phyloP scores from a whole-genome alignment of 2,113 vertebrate genomes.

The Bos javanicus region DNA sequence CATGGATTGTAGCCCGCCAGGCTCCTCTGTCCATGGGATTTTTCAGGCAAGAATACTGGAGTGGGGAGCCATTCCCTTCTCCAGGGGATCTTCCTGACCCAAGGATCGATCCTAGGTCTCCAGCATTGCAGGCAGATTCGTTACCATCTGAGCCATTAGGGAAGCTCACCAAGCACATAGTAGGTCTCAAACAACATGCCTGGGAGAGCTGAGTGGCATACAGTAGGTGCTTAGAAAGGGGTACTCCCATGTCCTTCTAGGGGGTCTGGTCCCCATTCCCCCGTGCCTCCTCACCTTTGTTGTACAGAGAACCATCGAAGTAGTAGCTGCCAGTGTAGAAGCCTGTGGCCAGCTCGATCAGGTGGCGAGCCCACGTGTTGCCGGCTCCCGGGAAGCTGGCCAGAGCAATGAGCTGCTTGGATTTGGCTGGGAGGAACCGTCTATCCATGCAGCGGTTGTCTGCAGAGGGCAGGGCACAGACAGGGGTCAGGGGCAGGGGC shows the following conservation, averaged over 20 bases:
- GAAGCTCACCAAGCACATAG: background rate
- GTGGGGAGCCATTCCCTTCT: background rate
- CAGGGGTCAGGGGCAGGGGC: background rate
- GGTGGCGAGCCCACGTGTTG: conserved; percentile 98
- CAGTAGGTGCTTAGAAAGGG: background rate
- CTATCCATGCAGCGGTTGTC: conserved; percentile 98
- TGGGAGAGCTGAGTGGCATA: fast-evolving
- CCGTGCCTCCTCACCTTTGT: conserved; percentile 88
- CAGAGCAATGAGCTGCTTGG: conserved; percentile 90
- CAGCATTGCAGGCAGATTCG: background rate
- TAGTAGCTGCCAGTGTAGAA: conserved; percentile 99
- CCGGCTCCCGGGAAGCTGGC: conserved; percentile 97
- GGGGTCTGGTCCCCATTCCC: fast-evolving
- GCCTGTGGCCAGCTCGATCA: conserved; percentile 95
- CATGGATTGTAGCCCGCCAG: background rate
- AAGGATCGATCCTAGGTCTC: background rate
- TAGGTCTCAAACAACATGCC: background rate
- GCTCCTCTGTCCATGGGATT: background rate
- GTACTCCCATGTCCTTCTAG: fast-evolving
- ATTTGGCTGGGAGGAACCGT: conserved; percentile 89
- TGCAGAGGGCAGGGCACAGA: conserved; percentile 33
- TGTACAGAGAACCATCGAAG: conserved; percentile 97
- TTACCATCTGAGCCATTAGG: background rate
- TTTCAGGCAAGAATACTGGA: background rate
- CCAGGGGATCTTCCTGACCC: background rate